A percentile compares a stretch with the other conserved stretches of the same genome.
Evolutionary conservation across 2,113 vertebrate genomes (phyloP).

Genomic region (Cyphomyrus discorhynchus): DNA sequence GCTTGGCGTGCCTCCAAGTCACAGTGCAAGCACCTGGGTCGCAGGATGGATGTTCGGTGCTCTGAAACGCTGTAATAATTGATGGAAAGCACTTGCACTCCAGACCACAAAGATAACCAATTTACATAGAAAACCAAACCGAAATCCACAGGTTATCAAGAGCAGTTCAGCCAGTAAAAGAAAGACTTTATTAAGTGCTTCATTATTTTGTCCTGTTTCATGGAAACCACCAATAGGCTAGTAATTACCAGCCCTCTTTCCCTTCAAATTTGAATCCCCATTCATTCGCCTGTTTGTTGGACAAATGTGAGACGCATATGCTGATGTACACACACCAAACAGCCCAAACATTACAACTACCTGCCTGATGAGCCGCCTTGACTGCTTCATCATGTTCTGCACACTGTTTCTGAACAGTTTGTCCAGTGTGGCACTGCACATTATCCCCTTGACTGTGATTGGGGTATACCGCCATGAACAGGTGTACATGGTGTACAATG

Average conservation of each 20-base stretch:
- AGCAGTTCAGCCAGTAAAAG: not conserved
- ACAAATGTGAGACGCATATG: not conserved
- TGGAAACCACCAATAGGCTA: not conserved
- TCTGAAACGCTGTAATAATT: not conserved
- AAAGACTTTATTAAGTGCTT: not conserved
- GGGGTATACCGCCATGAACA: not conserved
- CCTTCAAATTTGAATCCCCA: not conserved
- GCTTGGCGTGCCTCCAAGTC: not conserved
- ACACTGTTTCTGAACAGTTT: not conserved
- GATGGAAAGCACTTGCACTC: not conserved
- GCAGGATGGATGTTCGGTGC: not conserved
- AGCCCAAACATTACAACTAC: not conserved
- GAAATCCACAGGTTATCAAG: not conserved
- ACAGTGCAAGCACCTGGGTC: not conserved
- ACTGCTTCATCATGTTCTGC: not conserved
- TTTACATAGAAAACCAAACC: not conserved
- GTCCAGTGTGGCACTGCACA: not conserved
- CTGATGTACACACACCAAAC: not conserved
- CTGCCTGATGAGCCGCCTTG: not conserved
- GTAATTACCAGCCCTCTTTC: not conserved
- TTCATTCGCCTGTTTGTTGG: not conserved
- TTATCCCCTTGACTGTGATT: not conserved
- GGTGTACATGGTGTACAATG: too few relatives aligned
- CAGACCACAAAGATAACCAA: not conserved
- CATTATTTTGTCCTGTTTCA: not conserved